These are phyloP conservation scores for Enteromius argenteus DNA, from an alignment of 2,797 vertebrate genomes.

Conservation along the genomic window DNA sequence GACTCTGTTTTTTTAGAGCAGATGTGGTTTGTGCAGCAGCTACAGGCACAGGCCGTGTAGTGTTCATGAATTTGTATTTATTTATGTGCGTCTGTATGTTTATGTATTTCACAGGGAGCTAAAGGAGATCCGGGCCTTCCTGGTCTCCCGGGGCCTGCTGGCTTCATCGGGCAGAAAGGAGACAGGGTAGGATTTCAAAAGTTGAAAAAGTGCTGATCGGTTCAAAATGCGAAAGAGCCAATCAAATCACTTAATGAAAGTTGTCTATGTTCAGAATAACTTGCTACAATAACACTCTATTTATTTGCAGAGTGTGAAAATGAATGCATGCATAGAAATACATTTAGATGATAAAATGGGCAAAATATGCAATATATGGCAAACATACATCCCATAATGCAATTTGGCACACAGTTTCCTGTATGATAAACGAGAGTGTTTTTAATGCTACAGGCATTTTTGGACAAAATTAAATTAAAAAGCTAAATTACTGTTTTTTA, in stretches of 20 bases:
- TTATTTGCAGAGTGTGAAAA: not conserved
- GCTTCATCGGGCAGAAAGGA: conserved; percentile 87
- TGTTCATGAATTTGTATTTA: conserved; percentile 61
- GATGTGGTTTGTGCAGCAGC: conserved; percentile 49
- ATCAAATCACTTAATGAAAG: not conserved
- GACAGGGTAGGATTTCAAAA: conserved; percentile 86
- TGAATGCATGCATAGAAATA: not conserved
- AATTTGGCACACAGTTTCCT: not conserved
- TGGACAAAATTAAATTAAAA: not conserved
- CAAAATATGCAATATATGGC: not conserved
- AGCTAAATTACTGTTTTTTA: not conserved
- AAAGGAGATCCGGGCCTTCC: conserved; percentile 89
- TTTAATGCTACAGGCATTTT: not conserved
- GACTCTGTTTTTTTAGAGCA: conserved; percentile 44
- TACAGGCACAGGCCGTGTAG: conserved; percentile 59
- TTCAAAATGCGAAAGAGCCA: not conserved
- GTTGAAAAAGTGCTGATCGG: not conserved
- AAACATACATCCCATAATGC: not conserved
- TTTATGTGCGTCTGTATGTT: conserved; percentile 47
- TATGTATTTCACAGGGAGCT: conserved; percentile 80
- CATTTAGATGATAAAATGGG: not conserved
- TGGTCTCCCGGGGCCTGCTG: conserved; percentile 91
- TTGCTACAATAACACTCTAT: not conserved
- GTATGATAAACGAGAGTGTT: not conserved
- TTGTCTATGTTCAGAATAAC: not conserved